Conservation (phyloP, 2,113 vertebrate species). For the Notothenia coriiceps region DNA sequence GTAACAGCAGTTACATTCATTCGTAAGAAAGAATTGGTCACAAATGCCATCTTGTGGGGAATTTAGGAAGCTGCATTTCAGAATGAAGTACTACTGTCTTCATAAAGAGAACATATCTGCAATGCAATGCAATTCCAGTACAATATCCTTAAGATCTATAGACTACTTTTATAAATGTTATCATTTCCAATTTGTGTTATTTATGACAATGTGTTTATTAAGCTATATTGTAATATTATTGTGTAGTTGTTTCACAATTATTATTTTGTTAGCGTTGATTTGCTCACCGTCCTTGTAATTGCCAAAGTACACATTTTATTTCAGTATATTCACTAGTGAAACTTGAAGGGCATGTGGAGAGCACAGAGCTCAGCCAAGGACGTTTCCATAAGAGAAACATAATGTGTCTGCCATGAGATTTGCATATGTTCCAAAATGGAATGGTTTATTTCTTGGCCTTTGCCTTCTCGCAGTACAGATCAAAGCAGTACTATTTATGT, state of each 20-base stretch:
- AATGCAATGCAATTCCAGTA: neutral
- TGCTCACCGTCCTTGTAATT: neutral
- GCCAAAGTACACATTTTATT: conserved; percentile 2
- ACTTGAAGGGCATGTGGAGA: too few relatives aligned
- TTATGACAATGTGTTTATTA: neutral
- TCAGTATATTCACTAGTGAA: neutral
- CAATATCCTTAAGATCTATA: neutral
- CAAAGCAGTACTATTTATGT: too few relatives aligned
- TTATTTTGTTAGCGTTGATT: too few relatives aligned
- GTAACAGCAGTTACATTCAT: neutral
- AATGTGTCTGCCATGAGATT: too few relatives aligned
- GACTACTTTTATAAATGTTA: neutral
- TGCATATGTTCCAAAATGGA: too few relatives aligned
- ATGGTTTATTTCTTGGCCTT: too few relatives aligned
- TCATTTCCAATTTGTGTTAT: neutral
- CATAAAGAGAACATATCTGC: neutral
- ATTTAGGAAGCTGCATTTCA: conserved; percentile 8
- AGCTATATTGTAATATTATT: neutral
- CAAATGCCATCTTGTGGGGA: conserved; percentile 64
- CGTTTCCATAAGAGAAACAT: too few relatives aligned
- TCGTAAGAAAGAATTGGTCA: neutral
- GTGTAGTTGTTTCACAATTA: neutral
- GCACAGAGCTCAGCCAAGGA: too few relatives aligned
- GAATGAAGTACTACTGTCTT: neutral
- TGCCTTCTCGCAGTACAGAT: too few relatives aligned